Conservation (phyloP, 2,888 invertebrate genomes). For the Drosophila putrida region DNA sequence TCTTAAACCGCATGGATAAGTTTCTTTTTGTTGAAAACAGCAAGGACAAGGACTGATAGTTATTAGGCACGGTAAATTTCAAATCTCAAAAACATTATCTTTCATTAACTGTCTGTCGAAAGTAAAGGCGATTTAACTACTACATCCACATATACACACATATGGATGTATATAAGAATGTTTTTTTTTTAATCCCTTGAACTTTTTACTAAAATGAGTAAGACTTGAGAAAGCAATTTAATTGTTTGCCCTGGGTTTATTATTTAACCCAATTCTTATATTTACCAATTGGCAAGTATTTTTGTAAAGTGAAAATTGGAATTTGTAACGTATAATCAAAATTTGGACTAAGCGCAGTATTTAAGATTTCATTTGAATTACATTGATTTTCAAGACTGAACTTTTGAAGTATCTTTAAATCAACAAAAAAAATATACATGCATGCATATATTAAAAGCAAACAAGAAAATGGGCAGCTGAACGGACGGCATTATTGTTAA, state of each 20-base stretch:
- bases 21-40: constrained; percentile 30
- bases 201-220: neutral
- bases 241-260: constrained; percentile 35
- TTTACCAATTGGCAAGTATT: constrained; percentile 41
- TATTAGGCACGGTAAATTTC: constrained; percentile 45
- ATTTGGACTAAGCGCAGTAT: constrained; percentile 59
- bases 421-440: constrained; percentile 8
- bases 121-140: neutral
- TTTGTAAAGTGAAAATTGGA: constrained; percentile 30
- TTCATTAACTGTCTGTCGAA: constrained; percentile 12
- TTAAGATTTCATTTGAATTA: constrained; percentile 64
- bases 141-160: too few species aligned
- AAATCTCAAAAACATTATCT: constrained; percentile 14
- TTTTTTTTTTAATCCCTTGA: neutral
- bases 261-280: constrained; percentile 14
- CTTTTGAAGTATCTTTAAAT: constrained; percentile 74
- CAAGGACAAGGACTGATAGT: constrained; percentile 64
- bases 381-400: constrained; percentile 77
- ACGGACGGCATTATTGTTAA: constrained; percentile 43
- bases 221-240: constrained; percentile 32
- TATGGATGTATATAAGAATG: neutral
- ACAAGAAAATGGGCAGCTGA: constrained; percentile 32
- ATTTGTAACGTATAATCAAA: constrained; percentile 62
- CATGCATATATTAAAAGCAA: constrained; percentile 3
- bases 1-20: constrained; percentile 5